Conservation (phyloP, 2,797 vertebrate species). For the Tangara arthus region DNA sequence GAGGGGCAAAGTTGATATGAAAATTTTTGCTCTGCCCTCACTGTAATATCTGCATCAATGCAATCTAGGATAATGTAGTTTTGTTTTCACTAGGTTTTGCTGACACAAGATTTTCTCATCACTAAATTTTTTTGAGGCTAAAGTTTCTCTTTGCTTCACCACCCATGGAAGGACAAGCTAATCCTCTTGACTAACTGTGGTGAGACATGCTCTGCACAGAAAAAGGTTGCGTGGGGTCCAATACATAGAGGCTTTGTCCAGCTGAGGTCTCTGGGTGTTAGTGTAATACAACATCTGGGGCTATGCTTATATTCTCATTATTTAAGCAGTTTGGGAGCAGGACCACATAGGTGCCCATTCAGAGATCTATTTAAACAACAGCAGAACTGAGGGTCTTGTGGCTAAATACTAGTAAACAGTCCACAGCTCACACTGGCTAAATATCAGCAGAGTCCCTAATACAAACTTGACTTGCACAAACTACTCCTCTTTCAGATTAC, state of each 20-base stretch:
- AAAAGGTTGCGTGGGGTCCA: background rate
- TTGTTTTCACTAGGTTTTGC: background rate
- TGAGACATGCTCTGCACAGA: background rate
- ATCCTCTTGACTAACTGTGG: background rate
- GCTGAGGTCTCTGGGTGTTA: background rate
- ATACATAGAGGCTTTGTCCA: background rate
- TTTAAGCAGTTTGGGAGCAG: background rate
- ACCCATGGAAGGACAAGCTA: background rate
- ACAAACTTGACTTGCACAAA: background rate
- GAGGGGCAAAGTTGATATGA: background rate
- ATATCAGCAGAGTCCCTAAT: background rate
- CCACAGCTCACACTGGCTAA: background rate
- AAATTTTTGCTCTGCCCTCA: background rate
- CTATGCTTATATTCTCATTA: background rate
- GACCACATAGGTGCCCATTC: background rate
- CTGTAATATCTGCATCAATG: background rate
- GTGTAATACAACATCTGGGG: background rate
- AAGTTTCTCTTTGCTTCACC: background rate
- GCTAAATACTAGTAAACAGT: background rate
- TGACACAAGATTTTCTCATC: background rate
- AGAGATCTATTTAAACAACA: background rate
- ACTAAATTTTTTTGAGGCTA: background rate
- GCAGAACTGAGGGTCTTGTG: background rate
- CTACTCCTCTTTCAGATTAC: background rate
- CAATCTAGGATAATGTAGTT: background rate